Percentiles rank a stretch among this genome's conserved stretches.
These are phyloP conservation scores for Drosophila testacea DNA, from an alignment of 2,888 invertebrate species.

Conservation along the genomic window DNA sequence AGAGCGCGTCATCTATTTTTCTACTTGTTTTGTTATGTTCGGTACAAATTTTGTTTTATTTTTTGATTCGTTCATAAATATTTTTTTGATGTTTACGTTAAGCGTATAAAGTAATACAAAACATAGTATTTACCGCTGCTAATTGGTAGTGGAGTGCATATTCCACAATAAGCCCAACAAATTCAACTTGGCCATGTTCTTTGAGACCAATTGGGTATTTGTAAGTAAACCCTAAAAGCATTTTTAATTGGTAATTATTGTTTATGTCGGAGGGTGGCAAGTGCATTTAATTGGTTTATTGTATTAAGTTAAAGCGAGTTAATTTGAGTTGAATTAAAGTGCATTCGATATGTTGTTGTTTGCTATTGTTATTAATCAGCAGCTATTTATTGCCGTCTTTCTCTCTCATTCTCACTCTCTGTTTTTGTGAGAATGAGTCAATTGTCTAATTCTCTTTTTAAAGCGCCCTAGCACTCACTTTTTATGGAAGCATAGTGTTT, in stretches of 20 bases:
- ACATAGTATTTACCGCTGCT: neutral
- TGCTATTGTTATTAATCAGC: constrained; percentile 45
- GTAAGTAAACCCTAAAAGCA: constrained; percentile 71
- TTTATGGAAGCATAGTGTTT: neutral
- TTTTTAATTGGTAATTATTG: constrained; percentile 38
- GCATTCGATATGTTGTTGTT: constrained; percentile 26
- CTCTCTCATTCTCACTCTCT: constrained; percentile 24
- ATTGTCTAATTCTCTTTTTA: constrained; percentile 6
- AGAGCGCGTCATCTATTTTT: constrained; percentile 25
- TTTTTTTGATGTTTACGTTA: constrained; percentile 13
- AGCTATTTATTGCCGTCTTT: constrained; percentile 41
- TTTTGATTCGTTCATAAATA: constrained; percentile 6
- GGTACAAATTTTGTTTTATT: constrained; percentile 34
- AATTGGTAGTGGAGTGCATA: constrained; percentile 14
- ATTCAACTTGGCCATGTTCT: constrained; percentile 69
- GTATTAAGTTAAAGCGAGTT: constrained; percentile 7
- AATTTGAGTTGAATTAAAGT: constrained; percentile 14
- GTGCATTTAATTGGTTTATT: constrained; percentile 36
- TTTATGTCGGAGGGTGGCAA: neutral
- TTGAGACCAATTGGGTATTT: constrained; percentile 82
- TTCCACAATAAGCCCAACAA: neutral
- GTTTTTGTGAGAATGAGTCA: constrained; percentile 10
- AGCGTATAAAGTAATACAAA: neutral
- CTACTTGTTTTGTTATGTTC: constrained; percentile 4
- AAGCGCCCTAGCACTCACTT: constrained; percentile 13